Evolutionary conservation across 2,113 vertebrate species (phyloP).

Genomic region (Etheostoma cragini): DNA sequence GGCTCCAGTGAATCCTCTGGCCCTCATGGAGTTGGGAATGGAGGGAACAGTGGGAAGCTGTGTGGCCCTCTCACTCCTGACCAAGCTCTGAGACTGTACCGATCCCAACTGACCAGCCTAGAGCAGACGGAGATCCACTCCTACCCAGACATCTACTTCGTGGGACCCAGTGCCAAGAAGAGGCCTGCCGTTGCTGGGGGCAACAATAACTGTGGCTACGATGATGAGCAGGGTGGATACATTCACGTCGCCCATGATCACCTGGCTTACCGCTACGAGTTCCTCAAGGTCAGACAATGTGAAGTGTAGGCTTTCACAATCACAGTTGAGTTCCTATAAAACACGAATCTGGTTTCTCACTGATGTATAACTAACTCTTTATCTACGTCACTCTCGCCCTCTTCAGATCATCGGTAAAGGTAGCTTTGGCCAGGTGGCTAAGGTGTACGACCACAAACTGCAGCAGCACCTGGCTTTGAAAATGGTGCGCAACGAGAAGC

Average conservation of each 20-base stretch:
- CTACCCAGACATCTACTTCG: slow-evolving; percentile 93
- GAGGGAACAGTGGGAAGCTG: slow-evolving; percentile 79
- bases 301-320: not conserved
- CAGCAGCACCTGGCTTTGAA: slow-evolving; percentile 96
- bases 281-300: slow-evolving; percentile 88
- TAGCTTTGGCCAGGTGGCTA: slow-evolving; percentile 97
- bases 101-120: slow-evolving; percentile 89
- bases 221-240: slow-evolving; percentile 96
- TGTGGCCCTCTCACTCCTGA: slow-evolving; percentile 87
- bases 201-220: slow-evolving; percentile 93
- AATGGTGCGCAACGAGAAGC: slow-evolving; percentile 98
- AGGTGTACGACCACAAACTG: slow-evolving; percentile 96
- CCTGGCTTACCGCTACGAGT: slow-evolving; percentile 95
- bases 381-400: not conserved
- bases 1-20: slow-evolving; percentile 83
- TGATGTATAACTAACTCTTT: not conserved
- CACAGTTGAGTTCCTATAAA: not conserved
- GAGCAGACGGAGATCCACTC: slow-evolving; percentile 93
- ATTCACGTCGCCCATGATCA: slow-evolving; percentile 96
- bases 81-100: slow-evolving; percentile 93
- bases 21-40: slow-evolving; percentile 37
- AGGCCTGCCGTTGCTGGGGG: slow-evolving; percentile 90
- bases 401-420: slow-evolving; percentile 97
- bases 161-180: slow-evolving; percentile 96
- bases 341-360: not conserved